Base-by-base conservation (phyloP, 2,888 invertebrate species). In the Drosophila mercatorum region DNA sequence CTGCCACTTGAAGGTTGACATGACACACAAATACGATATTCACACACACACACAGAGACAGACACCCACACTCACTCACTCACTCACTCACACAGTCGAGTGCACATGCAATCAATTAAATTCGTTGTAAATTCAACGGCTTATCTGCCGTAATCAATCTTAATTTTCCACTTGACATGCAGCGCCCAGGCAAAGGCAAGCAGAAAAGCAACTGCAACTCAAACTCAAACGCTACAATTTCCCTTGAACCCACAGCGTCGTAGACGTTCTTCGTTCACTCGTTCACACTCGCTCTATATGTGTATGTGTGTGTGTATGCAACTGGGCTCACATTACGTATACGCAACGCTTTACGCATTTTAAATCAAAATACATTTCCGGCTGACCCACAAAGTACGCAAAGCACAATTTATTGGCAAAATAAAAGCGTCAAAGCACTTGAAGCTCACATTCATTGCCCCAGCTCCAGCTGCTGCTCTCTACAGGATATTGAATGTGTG, bases 51-150 rank as follows among this genome's bases (percentile, higher is more conserved):
- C 44, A 41, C 43, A 68, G 43, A 31, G 17, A 22, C n/a, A 26
- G 22, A 17, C 41, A 8, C 55, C 40, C 72, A 28, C 40, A 17
- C 26, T 12, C 34, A 17, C 17, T 38, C 64, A 17, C 28, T n/a
- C 43, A 44, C 62, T 46, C 46, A 43, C n/a, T 59, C 62, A 61
- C 31, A 70, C 75, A 80, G 62, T 71, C 63, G 78, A 83, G 73
- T 87, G 89, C 78, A 82, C 88, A 80, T 88, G 85, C 85, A 86
- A 86, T 86, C 89, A 86, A 89, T 89, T 89, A 89, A 86, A 88
- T 88, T 89, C 86, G 86, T 88, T 89, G 89, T 89, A 89, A 89
- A 86, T 88, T 88, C 88, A 85, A 81, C 80, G 88, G 88, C 88
- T 86, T 89, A 86, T 89, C 88, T 83, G 72, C 79, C 83, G 86